Conservation (phyloP, 2,888 invertebrate genomes). For the Sarcophaga caerulescens region DNA sequence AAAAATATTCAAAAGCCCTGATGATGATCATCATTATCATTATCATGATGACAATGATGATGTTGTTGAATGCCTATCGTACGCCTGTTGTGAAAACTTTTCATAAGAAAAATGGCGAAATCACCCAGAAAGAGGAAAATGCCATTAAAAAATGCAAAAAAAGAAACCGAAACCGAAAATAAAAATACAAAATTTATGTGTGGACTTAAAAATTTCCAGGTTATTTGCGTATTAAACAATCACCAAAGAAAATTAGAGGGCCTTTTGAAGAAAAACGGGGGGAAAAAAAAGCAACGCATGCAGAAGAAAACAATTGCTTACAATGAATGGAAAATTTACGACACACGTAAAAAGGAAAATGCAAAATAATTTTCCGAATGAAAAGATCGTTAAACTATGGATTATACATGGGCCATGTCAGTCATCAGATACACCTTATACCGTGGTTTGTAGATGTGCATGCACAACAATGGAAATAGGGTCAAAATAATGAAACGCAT, state of each 20-base stretch:
- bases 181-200: slow-evolving; percentile 9
- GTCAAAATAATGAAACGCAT: too few relatives aligned
- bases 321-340: background rate
- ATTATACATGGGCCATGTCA: too few relatives aligned
- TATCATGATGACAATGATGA: background rate
- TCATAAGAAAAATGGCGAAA: too few relatives aligned
- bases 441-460: too few relatives aligned
- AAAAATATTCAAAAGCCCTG: slow-evolving; percentile 61
- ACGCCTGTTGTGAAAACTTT: background rate
- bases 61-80: background rate
- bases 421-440: too few relatives aligned
- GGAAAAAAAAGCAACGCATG: background rate
- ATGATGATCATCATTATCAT: background rate
- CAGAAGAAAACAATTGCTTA: slow-evolving; percentile 1
- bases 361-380: slow-evolving; percentile 21
- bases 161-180: slow-evolving; percentile 11
- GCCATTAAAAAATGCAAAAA: background rate
- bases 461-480: too few relatives aligned
- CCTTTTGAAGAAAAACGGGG: slow-evolving; percentile 15
- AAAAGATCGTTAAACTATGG: too few relatives aligned
- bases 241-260: slow-evolving; percentile 48
- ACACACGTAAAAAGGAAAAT: slow-evolving; percentile 7
- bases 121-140: background rate
- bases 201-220: slow-evolving; percentile 36
- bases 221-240: slow-evolving; percentile 46